A percentile compares a stretch with the other conserved stretches of the same genome.
These are phyloP conservation scores for Candidula unifasciata DNA, from an alignment of 2,888 invertebrate species.

Conservation along the genomic window DNA sequence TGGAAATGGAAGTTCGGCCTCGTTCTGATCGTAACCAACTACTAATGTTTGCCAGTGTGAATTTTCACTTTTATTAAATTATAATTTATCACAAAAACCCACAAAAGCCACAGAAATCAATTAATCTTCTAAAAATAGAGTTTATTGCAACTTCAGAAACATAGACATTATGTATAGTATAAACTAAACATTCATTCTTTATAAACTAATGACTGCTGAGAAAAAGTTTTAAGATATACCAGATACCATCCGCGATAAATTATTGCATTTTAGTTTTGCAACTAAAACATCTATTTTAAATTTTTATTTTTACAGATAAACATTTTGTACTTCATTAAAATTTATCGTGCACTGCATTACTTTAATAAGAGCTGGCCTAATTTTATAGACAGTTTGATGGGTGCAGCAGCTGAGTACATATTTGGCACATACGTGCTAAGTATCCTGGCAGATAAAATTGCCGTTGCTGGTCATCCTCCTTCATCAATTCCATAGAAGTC, in stretches of 20 bases:
- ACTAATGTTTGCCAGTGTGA: conserved; percentile 9
- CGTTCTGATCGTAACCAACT: conserved; percentile 44
- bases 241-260: background rate
- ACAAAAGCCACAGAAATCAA: background rate
- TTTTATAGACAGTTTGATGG: background rate
- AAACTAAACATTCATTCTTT: background rate
- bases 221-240: background rate
- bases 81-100: background rate
- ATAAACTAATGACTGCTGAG: background rate
- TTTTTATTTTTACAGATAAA: background rate
- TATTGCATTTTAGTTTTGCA: background rate
- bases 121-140: background rate
- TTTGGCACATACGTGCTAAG: conserved; percentile 19
- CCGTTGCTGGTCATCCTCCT: conserved; percentile 51
- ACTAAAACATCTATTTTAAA: background rate
- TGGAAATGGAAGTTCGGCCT: conserved; percentile 47
- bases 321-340: background rate
- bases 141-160: background rate
- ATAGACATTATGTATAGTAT: background rate
- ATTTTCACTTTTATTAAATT: background rate
- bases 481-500: conserved; percentile 37
- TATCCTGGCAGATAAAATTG: conserved; percentile 38
- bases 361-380: background rate
- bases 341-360: background rate
- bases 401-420: background rate